Base-by-base conservation (phyloP, 2,113 vertebrate species). In the Pollachius pollachius region DNA sequence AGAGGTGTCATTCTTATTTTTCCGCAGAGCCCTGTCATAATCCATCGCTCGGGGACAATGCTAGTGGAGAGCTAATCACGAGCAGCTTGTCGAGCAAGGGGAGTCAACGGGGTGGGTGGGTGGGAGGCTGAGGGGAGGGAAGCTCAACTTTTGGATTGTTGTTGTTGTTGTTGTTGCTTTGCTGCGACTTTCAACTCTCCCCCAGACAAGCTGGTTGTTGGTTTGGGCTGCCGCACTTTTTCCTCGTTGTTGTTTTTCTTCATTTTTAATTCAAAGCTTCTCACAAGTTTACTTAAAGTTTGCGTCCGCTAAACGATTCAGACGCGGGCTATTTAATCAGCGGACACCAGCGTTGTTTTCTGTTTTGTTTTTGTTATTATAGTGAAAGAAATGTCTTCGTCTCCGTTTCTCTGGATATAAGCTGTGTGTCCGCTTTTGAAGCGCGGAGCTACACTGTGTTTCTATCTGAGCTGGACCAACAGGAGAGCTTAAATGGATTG, bases 11-110 rank as follows among this genome's bases (percentile, higher is more conserved):
- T 75, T 2, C 30, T 34, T 34, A 34, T 34, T 34, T 77, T 81
- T 87, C 80, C 81, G 76, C 82, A 72, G 80, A 89, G 74, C 65
- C n/a, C 56, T 77, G 76, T 78, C 65, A 56, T 90, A 85, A 88
- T 89, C 86, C 77, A 81, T 23, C 74, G 83, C 85, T 77, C 69
- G 69, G 84, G 41, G 89, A 86, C 74, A 69, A 75, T 75, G 60
- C 76, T 76, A 74, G 72, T 27, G 48, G 75, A 77, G 78, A 81
- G 70, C 77, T 81, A 72, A 87, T 91, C 85, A 88, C 85, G 74
- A 78, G 68, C 75, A 62, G 74, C 73, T 74, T 75, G 80, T 74
- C 41, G 41, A 48, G 41, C 2, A 9, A 48, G 41, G 41, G 41
- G 41, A 48, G 41, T 48, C 41, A 9, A 48, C 11, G 41, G 41